Base-by-base conservation (phyloP, 2,113 vertebrate genomes). In the Nothobranchius furzeri region DNA sequence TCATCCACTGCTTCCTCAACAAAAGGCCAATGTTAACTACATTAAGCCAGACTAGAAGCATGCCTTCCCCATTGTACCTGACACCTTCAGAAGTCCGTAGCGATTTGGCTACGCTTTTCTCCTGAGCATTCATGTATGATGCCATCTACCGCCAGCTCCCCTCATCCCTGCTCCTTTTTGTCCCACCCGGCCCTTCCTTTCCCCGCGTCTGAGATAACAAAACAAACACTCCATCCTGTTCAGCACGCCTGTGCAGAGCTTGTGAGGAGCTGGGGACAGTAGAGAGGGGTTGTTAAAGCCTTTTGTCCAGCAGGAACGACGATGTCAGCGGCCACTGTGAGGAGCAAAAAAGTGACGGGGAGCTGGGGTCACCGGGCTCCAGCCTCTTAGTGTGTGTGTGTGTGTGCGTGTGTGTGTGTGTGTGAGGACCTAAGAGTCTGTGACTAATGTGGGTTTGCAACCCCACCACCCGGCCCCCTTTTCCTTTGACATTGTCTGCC, bases 361-460 rank as follows among this genome's bases (percentile, higher is more conserved):
- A 59, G 64, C 37, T 13, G 62, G 84, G 76, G 89, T 88, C 83
- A 83, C 92, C 92, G 91, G 81, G 76, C 86, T 64, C 20, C 51
- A 37, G 64, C 71, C 62, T 65, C 90, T 73, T 47, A 24, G 30
- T 30, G 30, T 40, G 52, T 55, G 52, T 72, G 49, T 56, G 17
- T 63, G 57, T 81, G 49, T 56, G 17, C 60, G 57, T 81, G 62
- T 65, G 54, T 72, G 70, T 77, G 50, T 63, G 58, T 81, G 93
- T 91, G 92, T 88, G 73, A 75, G 86, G 67, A 86, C 89, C 72
- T 79, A 90, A 89, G 91, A 94, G 94, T 88, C 91, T 95, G 93
- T 96, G 95, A 96, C 94, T 95, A 95, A 95, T 92, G 88, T 63
- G 76, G 81, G 77, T 84, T 83, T 82, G 77, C 81, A 81, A 63